A percentile compares a stretch with the other conserved stretches of the same genome.
phyloP scores from a whole-genome alignment of 1,140 invertebrate species.

The Atta cephalotes region DNA sequence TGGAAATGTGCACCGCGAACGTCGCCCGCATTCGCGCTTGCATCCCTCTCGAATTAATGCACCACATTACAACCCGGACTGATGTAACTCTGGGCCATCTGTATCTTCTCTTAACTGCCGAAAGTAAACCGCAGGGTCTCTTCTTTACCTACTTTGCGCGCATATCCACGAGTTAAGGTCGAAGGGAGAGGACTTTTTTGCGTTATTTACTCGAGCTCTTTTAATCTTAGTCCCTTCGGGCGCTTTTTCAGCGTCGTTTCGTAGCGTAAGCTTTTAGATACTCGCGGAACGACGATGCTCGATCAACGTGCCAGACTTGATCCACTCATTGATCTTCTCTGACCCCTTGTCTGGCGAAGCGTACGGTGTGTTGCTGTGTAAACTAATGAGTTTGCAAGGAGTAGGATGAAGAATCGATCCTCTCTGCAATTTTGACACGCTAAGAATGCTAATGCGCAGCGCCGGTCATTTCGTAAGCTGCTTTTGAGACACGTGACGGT shows the following conservation, averaged over 20 bases:
- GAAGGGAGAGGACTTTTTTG: slow-evolving; percentile 20
- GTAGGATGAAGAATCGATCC: slow-evolving; percentile 43
- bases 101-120: slow-evolving; percentile 54
- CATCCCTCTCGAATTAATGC: slow-evolving; percentile 42
- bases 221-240: slow-evolving; percentile 56
- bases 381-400: slow-evolving; percentile 54
- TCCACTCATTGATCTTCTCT: slow-evolving; percentile 54
- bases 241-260: slow-evolving; percentile 52
- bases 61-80: slow-evolving; percentile 34
- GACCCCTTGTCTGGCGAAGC: slow-evolving; percentile 45
- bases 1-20: neutral
- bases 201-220: slow-evolving; percentile 56
- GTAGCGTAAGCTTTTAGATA: slow-evolving; percentile 58
- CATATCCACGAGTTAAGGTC: slow-evolving; percentile 37
- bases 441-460: neutral
- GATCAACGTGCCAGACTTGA: slow-evolving; percentile 58
- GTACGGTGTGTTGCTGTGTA: slow-evolving; percentile 33
- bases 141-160: slow-evolving; percentile 48
- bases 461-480: neutral
- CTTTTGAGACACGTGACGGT: neutral
- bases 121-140: slow-evolving; percentile 32
- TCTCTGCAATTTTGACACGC: slow-evolving; percentile 29
- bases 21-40: neutral
- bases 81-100: slow-evolving; percentile 32
- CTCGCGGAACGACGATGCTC: slow-evolving; percentile 48